These are phyloP conservation scores for Sepioteuthis lessoniana DNA, from an alignment of 2,888 invertebrate genomes.

Conservation along the genomic window DNA sequence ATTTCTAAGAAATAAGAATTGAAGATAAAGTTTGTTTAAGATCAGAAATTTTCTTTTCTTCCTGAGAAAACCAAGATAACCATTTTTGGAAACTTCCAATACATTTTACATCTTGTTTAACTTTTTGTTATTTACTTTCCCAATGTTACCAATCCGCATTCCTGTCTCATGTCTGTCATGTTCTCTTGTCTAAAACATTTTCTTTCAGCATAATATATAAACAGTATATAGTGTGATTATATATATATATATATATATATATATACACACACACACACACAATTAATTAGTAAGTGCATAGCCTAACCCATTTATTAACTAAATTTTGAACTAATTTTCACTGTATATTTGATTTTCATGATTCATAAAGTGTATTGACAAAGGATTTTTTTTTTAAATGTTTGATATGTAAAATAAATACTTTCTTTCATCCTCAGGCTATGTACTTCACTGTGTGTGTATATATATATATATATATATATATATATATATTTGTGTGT, in stretches of 20 bases:
- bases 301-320: too few relatives aligned
- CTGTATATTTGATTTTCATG: too few relatives aligned
- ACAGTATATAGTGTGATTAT: background rate
- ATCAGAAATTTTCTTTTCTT: background rate
- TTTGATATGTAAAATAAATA: background rate
- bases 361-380: too few relatives aligned
- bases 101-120: background rate
- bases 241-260: constrained; percentile 35
- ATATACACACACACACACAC: background rate
- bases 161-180: background rate
- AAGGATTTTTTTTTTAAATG: too few relatives aligned
- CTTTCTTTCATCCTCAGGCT: too few relatives aligned
- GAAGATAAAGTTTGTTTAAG: background rate
- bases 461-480: too few relatives aligned
- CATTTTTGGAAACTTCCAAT: background rate
- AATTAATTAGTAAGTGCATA: background rate
- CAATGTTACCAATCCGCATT: background rate
- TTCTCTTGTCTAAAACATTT: background rate
- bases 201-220: background rate
- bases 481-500: too few relatives aligned
- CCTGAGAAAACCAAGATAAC: background rate
- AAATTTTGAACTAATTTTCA: too few relatives aligned
- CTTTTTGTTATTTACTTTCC: background rate
- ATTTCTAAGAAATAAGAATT: background rate
- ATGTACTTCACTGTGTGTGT: too few relatives aligned